Evolutionary conservation across 2,113 vertebrate species (phyloP).

Genomic region (Eublepharis macularius): DNA sequence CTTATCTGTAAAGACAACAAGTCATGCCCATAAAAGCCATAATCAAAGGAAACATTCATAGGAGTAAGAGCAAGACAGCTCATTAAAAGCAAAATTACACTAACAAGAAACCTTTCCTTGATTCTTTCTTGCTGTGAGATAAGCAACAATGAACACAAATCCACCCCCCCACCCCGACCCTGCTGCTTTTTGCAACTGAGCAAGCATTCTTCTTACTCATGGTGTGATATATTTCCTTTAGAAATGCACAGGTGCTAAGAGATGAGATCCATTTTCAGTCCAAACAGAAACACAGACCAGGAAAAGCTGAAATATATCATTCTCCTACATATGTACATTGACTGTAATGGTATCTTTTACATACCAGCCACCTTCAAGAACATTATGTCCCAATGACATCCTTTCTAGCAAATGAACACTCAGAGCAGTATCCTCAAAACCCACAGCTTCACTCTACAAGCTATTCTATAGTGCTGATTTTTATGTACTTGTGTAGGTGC

Average conservation of each 20-base stretch:
- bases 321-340: too few species aligned
- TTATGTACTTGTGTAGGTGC: too few species aligned
- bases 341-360: background rate
- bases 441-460: too few species aligned
- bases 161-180: background rate
- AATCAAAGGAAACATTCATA: background rate
- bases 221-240: background rate
- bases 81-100: background rate
- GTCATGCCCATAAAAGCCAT: background rate
- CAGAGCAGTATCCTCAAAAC: too few species aligned
- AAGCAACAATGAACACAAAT: background rate
- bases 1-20: too few species aligned
- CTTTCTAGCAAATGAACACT: background rate
- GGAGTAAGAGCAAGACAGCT: background rate
- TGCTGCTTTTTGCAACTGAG: background rate
- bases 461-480: too few species aligned
- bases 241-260: background rate
- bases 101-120: background rate
- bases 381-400: background rate
- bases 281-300: too few species aligned
- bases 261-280: background rate
- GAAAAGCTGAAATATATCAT: too few species aligned
- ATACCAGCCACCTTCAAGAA: background rate
- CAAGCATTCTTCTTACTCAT: background rate
- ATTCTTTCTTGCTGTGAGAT: background rate